phyloP scores from a whole-genome alignment of 2,797 vertebrate species.

The Etheostoma nigrum region DNA sequence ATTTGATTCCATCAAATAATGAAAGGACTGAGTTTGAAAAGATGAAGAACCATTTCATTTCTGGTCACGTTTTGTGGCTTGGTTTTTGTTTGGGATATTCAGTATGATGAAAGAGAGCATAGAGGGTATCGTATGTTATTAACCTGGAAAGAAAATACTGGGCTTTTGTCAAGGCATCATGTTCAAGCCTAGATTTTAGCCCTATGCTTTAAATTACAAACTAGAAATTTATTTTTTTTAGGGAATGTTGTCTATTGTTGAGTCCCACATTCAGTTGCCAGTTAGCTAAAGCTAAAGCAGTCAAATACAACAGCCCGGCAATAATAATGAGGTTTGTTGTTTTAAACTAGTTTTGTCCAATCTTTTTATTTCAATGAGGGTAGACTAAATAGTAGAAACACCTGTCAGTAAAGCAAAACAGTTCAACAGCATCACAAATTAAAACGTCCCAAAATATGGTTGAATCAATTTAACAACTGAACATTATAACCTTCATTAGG shows the following conservation, averaged over 20 bases:
- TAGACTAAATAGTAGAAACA: too few species aligned
- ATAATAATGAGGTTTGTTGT: too few species aligned
- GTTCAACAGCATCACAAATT: background rate
- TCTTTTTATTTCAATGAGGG: too few species aligned
- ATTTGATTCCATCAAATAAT: too few species aligned
- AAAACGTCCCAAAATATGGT: background rate
- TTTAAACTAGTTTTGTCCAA: too few species aligned
- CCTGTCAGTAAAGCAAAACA: too few species aligned
- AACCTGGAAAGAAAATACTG: too few species aligned
- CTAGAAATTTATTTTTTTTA: background rate
- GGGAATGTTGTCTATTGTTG: background rate
- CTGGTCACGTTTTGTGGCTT: background rate
- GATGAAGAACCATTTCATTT: background rate
- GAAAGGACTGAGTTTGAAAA: too few species aligned
- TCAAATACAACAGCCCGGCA: background rate
- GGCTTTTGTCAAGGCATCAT: background rate
- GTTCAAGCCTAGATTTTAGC: background rate
- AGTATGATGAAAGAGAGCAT: background rate
- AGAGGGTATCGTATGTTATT: rapidly evolving
- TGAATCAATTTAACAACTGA: background rate
- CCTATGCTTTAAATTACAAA: background rate
- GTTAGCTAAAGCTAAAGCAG: background rate
- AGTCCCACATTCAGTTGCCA: background rate
- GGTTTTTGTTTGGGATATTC: background rate
- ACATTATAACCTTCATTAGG: background rate